Percentiles rank a stretch among this genome's conserved stretches.
These are phyloP conservation scores for Schizaphis graminum DNA, from an alignment of 2,888 invertebrate genomes.

Conservation along the genomic window DNA sequence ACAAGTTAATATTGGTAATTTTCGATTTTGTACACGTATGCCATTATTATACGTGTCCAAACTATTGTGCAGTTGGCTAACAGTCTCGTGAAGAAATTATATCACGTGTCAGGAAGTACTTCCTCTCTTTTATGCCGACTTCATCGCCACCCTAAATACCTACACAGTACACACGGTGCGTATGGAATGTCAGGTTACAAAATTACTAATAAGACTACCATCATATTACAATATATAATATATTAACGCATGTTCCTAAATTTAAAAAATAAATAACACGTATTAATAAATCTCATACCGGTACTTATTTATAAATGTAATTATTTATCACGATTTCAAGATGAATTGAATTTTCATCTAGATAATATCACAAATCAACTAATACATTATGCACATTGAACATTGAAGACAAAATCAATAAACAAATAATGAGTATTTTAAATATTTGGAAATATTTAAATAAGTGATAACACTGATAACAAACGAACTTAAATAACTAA, in stretches of 20 bases:
- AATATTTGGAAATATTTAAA: not conserved
- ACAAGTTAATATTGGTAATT: conserved; percentile 45
- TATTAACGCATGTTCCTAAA: not conserved
- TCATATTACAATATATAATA: conserved; percentile 18
- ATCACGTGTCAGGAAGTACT: conserved; percentile 65
- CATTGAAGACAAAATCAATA: not conserved
- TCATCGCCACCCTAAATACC: conserved; percentile 65
- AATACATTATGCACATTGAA: not conserved
- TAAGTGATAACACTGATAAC: not conserved
- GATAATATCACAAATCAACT: not conserved
- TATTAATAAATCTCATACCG: not conserved
- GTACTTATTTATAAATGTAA: not conserved
- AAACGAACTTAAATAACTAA: not conserved
- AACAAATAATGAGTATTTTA: not conserved
- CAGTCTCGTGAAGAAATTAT: conserved; percentile 64
- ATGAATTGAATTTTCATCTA: not conserved
- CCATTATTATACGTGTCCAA: conserved; percentile 59
- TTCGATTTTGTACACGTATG: conserved; percentile 62
- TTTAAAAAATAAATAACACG: not conserved
- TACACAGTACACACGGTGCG: conserved; percentile 27
- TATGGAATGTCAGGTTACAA: conserved; percentile 52
- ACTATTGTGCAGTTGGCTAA: conserved; percentile 58
- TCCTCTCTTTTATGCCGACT: conserved; percentile 65
- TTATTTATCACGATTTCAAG: not conserved
- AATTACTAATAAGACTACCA: conserved; percentile 20